Evolutionary conservation across 2,888 invertebrate species (phyloP).

Genomic region (Mimumesa dahlbomi): DNA sequence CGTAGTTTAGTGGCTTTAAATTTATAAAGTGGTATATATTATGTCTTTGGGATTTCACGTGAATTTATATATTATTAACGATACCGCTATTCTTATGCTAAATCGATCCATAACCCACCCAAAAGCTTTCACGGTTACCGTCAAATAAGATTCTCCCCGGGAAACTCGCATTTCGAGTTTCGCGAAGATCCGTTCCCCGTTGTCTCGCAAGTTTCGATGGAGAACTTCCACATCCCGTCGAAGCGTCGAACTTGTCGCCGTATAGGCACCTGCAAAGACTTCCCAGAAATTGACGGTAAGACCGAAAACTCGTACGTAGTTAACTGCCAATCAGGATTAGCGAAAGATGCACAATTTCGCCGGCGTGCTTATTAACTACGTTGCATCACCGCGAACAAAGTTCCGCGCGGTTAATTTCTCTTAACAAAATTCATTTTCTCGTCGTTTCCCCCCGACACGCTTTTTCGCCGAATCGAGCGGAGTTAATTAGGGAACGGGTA

Average conservation of each 20-base stretch:
- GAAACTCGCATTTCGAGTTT: slow-evolving; percentile 55
- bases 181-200: slow-evolving; percentile 47
- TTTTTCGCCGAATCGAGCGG: not conserved
- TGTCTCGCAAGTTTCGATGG: slow-evolving; percentile 54
- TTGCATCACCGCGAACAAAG: slow-evolving; percentile 21
- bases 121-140: slow-evolving; percentile 31
- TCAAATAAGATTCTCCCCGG: slow-evolving; percentile 17
- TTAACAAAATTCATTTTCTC: slow-evolving; percentile 15
- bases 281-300: slow-evolving; percentile 28
- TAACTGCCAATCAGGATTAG: slow-evolving; percentile 62
- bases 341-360: slow-evolving; percentile 21
- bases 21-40: too few relatives aligned
- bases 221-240: slow-evolving; percentile 46
- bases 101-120: slow-evolving; percentile 13
- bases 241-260: slow-evolving; percentile 57
- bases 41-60: too few relatives aligned
- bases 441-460: not conserved
- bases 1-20: too few relatives aligned
- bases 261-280: slow-evolving; percentile 46
- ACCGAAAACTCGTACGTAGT: slow-evolving; percentile 37
- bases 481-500: too few relatives aligned
- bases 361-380: slow-evolving; percentile 26
- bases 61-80: too few relatives aligned
- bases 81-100: slow-evolving; percentile 15
- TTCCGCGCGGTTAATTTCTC: slow-evolving; percentile 26